These are phyloP conservation scores for Pogonus chalceus DNA, from an alignment of 1,140 invertebrate species.

Conservation along the genomic window DNA sequence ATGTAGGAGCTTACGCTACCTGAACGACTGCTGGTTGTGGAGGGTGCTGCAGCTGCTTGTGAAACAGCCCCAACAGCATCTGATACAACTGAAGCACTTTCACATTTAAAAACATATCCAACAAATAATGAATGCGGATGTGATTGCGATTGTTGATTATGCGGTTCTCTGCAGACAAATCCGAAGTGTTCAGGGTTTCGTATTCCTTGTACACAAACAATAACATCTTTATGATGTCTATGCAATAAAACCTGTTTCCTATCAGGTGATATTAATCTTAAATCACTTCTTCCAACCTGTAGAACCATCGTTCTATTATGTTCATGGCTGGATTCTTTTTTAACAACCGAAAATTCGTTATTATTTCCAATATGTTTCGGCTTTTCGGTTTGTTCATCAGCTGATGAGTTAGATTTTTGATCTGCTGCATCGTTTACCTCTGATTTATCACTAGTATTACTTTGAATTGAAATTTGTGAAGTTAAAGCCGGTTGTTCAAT, in stretches of 20 bases:
- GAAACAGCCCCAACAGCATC: slow-evolving; percentile 53
- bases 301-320: slow-evolving; percentile 89
- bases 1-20: too few species aligned
- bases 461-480: too few species aligned
- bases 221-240: slow-evolving; percentile 77
- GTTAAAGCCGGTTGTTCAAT: too few species aligned
- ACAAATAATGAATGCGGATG: slow-evolving; percentile 44
- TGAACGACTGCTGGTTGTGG: background rate
- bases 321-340: slow-evolving; percentile 33
- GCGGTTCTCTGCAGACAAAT: slow-evolving; percentile 73
- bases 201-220: slow-evolving; percentile 78
- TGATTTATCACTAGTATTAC: background rate
- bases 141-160: slow-evolving; percentile 27
- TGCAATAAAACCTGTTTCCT: slow-evolving; percentile 80
- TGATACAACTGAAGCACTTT: slow-evolving; percentile 66
- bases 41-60: slow-evolving; percentile 5
- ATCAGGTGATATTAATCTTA: slow-evolving; percentile 85
- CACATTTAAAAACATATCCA: slow-evolving; percentile 84
- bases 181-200: slow-evolving; percentile 80
- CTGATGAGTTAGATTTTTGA: too few species aligned
- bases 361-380: slow-evolving; percentile 12
- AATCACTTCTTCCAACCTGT: slow-evolving; percentile 77
- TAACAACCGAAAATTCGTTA: slow-evolving; percentile 16
- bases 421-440: background rate
- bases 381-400: slow-evolving; percentile 10